Conservation (phyloP, 2,888 invertebrate species). For the Epiblema foenella region DNA sequence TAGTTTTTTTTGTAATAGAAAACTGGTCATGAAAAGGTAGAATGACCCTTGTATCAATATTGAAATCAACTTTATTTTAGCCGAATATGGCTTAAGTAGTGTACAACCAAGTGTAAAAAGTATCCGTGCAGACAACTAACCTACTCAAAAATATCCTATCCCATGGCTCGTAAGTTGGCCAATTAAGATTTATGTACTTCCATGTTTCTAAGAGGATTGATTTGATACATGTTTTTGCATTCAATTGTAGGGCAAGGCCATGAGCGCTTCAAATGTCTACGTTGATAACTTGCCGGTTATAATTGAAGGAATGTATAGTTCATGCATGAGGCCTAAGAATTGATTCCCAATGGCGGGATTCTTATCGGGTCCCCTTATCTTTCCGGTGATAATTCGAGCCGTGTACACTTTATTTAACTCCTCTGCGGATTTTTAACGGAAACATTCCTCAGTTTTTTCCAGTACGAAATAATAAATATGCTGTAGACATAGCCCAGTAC, state of each 20-base stretch:
- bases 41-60: no score
- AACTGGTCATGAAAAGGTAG: no score
- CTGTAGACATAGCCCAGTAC: background rate
- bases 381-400: constrained; percentile 28
- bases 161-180: no score
- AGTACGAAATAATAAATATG: background rate
- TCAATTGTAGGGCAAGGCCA: background rate
- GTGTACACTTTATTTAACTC: constrained; percentile 31
- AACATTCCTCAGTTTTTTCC: constrained; percentile 9
- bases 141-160: no score
- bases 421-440: constrained; percentile 24
- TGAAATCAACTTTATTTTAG: no score
- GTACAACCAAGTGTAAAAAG: no score
- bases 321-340: constrained; percentile 1
- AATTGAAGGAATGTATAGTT: background rate
- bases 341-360: constrained; percentile 22
- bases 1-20: no score
- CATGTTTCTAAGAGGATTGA: background rate
- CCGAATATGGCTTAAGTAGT: no score
- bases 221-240: background rate
- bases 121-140: no score
- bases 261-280: background rate
- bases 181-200: no score
- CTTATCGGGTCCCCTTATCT: constrained; percentile 30
- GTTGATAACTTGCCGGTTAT: background rate